Percentiles rank a stretch among this genome's conserved stretches.
phyloP scores from a whole-genome alignment of 1,140 invertebrate genomes.

The Drosophila insularis region DNA sequence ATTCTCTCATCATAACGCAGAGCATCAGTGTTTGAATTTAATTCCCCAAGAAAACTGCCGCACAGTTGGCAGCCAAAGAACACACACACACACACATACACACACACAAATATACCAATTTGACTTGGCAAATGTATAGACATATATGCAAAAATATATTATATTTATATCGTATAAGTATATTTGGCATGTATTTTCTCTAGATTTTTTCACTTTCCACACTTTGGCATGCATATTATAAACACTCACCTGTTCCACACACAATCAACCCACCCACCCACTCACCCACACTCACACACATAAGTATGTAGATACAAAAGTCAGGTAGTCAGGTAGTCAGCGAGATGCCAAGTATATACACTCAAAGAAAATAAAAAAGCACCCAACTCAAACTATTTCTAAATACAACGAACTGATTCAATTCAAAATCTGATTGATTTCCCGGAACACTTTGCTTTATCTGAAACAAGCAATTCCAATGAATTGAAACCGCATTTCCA shows the following conservation, averaged over 20 bases:
- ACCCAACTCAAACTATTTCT: too few relatives aligned
- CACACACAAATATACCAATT: not conserved
- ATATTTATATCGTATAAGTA: slow-evolving; percentile 21
- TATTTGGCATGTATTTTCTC: slow-evolving; percentile 45
- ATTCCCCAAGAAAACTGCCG: slow-evolving; percentile 20
- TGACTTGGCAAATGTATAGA: slow-evolving; percentile 3
- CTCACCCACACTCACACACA: not conserved
- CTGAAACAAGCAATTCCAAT: too few relatives aligned
- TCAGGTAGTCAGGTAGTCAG: slow-evolving; percentile 39
- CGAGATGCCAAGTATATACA: slow-evolving; percentile 23
- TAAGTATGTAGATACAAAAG: not conserved
- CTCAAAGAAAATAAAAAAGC: not conserved
- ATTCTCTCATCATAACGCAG: slow-evolving; percentile 12
- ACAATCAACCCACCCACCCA: not conserved
- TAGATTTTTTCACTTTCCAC: slow-evolving; percentile 49
- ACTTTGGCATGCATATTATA: slow-evolving; percentile 74
- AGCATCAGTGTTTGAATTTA: slow-evolving; percentile 18
- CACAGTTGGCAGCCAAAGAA: slow-evolving; percentile 21
- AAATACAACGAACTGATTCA: too few relatives aligned
- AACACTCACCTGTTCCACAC: slow-evolving; percentile 75
- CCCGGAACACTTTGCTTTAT: too few relatives aligned
- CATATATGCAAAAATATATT: slow-evolving; percentile 9
- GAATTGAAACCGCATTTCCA: too few relatives aligned
- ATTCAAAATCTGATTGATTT: too few relatives aligned
- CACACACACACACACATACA: slow-evolving; percentile 18